Conservation (phyloP, 2,888 invertebrate genomes). For the Dexiosoma caninum region DNA sequence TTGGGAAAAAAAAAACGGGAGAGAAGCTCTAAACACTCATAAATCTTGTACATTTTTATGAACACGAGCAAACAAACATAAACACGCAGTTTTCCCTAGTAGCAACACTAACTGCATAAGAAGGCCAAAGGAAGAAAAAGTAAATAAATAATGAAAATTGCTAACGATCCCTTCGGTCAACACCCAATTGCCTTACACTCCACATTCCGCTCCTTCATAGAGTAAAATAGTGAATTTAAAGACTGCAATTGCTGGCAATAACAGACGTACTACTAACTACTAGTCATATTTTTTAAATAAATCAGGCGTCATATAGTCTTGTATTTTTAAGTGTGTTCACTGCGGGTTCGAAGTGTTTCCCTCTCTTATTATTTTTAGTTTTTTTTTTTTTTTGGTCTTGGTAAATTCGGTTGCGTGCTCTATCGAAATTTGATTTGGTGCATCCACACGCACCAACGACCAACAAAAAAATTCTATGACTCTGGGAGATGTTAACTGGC, state of each 20-base stretch:
- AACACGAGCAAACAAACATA: slow-evolving; percentile 13
- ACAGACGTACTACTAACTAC: slow-evolving; percentile 14
- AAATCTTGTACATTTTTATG: slow-evolving; percentile 53
- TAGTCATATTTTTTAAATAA: slow-evolving; percentile 23
- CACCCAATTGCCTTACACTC: not conserved
- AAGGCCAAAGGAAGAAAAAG: not conserved
- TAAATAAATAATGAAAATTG: slow-evolving; percentile 20
- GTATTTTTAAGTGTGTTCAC: slow-evolving; percentile 25
- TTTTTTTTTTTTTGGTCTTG: slow-evolving; percentile 5
- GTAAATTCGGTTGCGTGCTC: slow-evolving; percentile 52
- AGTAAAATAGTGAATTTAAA: not conserved
- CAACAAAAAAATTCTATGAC: not conserved
- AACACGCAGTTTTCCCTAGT: slow-evolving; percentile 26
- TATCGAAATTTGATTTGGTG: slow-evolving; percentile 62
- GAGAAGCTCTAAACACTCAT: slow-evolving; percentile 45
- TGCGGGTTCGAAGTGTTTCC: slow-evolving; percentile 12
- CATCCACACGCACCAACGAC: slow-evolving; percentile 55
- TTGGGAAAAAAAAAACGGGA: not conserved
- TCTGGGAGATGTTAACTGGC: slow-evolving; percentile 15
- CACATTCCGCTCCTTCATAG: not conserved
- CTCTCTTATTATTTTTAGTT: not conserved
- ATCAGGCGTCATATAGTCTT: slow-evolving; percentile 58
- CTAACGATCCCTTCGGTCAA: slow-evolving; percentile 6
- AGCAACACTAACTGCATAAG: not conserved
- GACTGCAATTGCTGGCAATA: slow-evolving; percentile 9